Conservation (phyloP, 2,888 invertebrate genomes). For the Oligia latruncula region DNA sequence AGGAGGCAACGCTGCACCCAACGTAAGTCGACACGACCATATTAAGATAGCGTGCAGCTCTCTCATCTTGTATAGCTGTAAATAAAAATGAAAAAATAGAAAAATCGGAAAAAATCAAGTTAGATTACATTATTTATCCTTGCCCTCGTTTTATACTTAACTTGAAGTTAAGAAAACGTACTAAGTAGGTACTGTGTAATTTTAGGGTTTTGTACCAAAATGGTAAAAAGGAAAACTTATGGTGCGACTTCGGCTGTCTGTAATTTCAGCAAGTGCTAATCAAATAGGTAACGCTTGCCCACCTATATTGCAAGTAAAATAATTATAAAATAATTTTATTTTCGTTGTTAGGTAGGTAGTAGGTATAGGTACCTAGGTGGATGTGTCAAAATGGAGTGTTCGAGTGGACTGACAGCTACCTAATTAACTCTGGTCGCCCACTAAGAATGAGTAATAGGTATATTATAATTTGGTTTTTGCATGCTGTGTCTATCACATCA, state of each 20-base stretch:
- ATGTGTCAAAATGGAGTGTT: not conserved
- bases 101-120: not conserved
- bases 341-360: too few species aligned
- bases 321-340: too few species aligned
- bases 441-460: not conserved
- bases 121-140: too few species aligned
- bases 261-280: not conserved
- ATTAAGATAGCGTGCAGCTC: slow-evolving; percentile 60
- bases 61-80: slow-evolving; percentile 68
- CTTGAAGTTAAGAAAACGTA: too few species aligned
- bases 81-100: not conserved
- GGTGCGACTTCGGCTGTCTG: not conserved
- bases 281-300: not conserved
- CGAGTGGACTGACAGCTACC: not conserved
- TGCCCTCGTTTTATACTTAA: too few species aligned
- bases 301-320: too few species aligned
- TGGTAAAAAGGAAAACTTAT: not conserved
- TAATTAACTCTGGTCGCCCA: not conserved
- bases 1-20: slow-evolving; percentile 66
- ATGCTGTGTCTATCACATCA: too few species aligned
- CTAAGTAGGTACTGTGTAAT: not conserved
- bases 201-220: not conserved
- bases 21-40: slow-evolving; percentile 71
- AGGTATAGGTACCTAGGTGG: not conserved
- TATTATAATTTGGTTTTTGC: too few species aligned